A percentile compares a stretch with the other conserved stretches of the same genome.
Evolutionary conservation across 2,113 vertebrate genomes (phyloP).

Genomic region (Odontesthes bonariensis): DNA sequence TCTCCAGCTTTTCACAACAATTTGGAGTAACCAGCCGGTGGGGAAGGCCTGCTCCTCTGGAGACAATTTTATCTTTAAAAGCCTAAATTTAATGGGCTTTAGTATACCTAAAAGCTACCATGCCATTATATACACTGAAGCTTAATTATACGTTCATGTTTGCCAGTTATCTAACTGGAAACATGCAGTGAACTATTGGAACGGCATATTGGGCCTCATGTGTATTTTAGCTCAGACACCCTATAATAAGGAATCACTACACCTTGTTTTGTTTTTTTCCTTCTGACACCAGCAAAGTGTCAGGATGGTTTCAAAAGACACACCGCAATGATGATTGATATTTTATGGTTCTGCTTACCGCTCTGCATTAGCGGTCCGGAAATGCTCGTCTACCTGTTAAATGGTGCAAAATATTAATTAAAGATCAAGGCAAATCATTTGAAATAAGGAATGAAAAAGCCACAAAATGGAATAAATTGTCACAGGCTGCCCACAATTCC

Average conservation of each 20-base stretch:
- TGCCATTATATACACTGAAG: neutral
- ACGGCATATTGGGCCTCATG: neutral
- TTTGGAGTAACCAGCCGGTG: neutral
- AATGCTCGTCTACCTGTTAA: too few relatives aligned
- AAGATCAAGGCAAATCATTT: too few relatives aligned
- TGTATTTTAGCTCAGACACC: neutral
- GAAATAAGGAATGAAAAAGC: too few relatives aligned
- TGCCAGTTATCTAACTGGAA: neutral
- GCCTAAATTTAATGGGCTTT: neutral
- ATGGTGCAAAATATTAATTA: too few relatives aligned
- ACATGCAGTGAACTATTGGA: neutral
- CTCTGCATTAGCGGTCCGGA: too few relatives aligned
- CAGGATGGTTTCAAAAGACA: too few relatives aligned
- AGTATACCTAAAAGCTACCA: neutral
- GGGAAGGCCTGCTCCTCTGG: neutral
- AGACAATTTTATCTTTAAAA: neutral
- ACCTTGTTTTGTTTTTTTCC: too few relatives aligned
- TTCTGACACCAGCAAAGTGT: too few relatives aligned
- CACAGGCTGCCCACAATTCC: too few relatives aligned
- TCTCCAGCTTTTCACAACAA: neutral
- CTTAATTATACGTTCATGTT: neutral
- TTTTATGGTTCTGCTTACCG: too few relatives aligned
- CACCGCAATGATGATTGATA: too few relatives aligned
- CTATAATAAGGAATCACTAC: neutral
- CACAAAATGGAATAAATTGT: too few relatives aligned